Evolutionary conservation across 2,113 vertebrate species (phyloP).

Genomic region (Platysteira castanea): DNA sequence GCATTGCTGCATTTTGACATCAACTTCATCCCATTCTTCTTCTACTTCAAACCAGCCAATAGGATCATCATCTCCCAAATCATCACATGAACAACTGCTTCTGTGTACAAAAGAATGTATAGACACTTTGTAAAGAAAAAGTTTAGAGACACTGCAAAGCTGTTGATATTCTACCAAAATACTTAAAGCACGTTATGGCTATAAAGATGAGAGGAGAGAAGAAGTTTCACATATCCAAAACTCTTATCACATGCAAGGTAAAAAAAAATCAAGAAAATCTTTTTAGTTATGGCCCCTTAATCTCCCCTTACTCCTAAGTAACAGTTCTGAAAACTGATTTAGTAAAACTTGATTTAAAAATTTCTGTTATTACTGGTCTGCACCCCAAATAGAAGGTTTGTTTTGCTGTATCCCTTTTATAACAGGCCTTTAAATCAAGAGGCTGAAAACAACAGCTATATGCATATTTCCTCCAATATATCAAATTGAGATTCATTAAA

Average conservation of each 20-base stretch:
- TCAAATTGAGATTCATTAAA: background rate
- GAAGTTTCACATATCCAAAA: background rate
- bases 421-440: background rate
- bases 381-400: background rate
- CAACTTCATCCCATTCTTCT: constrained; percentile 94
- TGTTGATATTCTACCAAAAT: background rate
- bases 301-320: background rate
- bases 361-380: background rate
- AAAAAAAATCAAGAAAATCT: background rate
- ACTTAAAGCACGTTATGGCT: background rate
- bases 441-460: background rate
- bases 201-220: background rate
- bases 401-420: background rate
- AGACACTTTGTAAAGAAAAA: background rate
- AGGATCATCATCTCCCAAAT: constrained; percentile 84
- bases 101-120: constrained; percentile 29
- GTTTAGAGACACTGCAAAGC: background rate
- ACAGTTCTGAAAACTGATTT: background rate
- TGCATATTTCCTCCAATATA: background rate
- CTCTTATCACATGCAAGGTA: background rate
- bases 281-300: background rate
- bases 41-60: constrained; percentile 96
- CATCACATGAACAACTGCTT: constrained; percentile 37
- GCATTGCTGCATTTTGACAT: constrained; percentile 90
- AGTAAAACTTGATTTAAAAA: background rate